These are phyloP conservation scores for Zosterops lateralis DNA, from an alignment of 2,113 vertebrate species.

Conservation along the genomic window DNA sequence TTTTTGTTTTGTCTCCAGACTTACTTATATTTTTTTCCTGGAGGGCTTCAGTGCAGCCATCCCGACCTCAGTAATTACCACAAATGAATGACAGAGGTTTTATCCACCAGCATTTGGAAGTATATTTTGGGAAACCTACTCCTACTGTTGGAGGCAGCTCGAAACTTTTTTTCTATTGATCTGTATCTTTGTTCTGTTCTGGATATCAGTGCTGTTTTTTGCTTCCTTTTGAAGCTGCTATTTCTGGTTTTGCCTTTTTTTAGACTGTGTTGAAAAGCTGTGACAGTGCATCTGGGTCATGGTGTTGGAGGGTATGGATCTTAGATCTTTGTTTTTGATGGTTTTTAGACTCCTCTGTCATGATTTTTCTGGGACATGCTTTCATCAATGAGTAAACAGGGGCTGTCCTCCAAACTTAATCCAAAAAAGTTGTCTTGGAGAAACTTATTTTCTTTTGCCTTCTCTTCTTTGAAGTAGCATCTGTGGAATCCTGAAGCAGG, in stretches of 20 bases:
- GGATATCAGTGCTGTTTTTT: background rate
- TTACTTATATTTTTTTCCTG: background rate
- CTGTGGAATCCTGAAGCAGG: background rate
- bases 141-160: background rate
- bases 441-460: background rate
- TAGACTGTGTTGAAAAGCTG: background rate
- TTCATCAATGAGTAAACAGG: background rate
- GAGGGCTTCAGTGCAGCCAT: background rate
- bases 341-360: background rate
- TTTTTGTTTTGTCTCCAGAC: background rate
- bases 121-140: background rate
- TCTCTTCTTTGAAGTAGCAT: background rate
- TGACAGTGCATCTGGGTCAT: background rate
- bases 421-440: background rate
- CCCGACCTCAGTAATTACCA: accelerated
- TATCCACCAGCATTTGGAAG: background rate
- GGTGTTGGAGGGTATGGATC: background rate
- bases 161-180: background rate
- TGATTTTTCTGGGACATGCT: background rate
- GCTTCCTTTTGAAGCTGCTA: background rate
- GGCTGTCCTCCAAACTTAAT: background rate
- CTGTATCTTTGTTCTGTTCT: background rate
- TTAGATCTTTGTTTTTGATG: background rate
- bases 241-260: slow-evolving; percentile 5
- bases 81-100: background rate